A percentile compares a stretch with the other conserved stretches of the same genome.
Evolutionary conservation across 2,113 vertebrate species (phyloP).

Genomic region (Barbus barbus): DNA sequence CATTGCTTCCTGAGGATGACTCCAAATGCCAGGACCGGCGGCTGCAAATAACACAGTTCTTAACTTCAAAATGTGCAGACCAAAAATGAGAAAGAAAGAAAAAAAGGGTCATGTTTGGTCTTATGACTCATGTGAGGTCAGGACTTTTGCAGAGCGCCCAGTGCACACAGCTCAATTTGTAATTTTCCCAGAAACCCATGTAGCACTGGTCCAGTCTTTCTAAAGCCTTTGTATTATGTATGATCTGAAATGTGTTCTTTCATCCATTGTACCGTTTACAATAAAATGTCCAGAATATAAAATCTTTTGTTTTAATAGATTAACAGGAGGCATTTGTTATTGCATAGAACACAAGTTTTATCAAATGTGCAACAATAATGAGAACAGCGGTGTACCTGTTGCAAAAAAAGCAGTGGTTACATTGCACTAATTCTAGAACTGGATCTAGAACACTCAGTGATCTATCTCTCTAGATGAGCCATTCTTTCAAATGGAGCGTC

Average conservation of each 20-base stretch:
- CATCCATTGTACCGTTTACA: conserved; percentile 45
- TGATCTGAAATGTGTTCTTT: conserved; percentile 63
- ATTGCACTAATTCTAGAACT: neutral
- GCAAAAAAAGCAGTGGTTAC: neutral
- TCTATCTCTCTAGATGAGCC: neutral
- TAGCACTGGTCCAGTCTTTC: conserved; percentile 35
- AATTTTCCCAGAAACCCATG: conserved; percentile 50
- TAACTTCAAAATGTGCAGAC: neutral
- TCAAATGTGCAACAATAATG: neutral
- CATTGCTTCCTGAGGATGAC: neutral
- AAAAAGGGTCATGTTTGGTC: neutral
- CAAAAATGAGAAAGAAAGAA: conserved; percentile 17
- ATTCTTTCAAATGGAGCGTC: neutral
- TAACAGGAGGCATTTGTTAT: neutral
- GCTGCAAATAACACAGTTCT: conserved; percentile 1
- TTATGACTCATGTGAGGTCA: neutral
- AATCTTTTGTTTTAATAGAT: neutral
- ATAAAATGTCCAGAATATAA: neutral
- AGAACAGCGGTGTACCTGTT: neutral
- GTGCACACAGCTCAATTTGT: neutral
- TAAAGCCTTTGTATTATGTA: conserved; percentile 71
- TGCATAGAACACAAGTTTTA: neutral
- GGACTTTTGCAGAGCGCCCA: conserved; percentile 46
- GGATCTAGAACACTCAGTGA: neutral
- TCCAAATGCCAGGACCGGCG: neutral